Conservation (phyloP, 2,888 invertebrate species). For the Drosophila mimica region DNA sequence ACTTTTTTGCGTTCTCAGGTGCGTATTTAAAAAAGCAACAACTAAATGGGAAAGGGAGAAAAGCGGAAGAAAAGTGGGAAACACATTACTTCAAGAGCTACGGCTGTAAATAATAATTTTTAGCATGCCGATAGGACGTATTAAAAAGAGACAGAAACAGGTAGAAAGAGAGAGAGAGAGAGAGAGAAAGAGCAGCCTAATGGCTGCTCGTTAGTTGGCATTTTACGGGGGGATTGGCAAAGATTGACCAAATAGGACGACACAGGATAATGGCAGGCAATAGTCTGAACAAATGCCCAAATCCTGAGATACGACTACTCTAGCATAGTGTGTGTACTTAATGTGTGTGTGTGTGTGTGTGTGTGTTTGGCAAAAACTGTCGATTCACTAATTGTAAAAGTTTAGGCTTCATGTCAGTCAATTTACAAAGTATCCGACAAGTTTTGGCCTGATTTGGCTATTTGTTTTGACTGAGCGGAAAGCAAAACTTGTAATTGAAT, state of each 20-base stretch:
- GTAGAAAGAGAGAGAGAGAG: neutral
- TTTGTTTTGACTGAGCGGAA: conserved; percentile 52
- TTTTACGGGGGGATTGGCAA: conserved; percentile 32
- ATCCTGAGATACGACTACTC: conserved; percentile 21
- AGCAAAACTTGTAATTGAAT: conserved; percentile 70
- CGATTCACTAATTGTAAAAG: conserved; percentile 68
- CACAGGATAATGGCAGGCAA: conserved; percentile 38
- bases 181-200: conserved; percentile 35
- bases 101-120: conserved; percentile 44
- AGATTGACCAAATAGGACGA: conserved; percentile 42
- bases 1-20: conserved; percentile 51
- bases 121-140: conserved; percentile 1
- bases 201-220: conserved; percentile 67
- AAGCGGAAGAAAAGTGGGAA: conserved; percentile 14
- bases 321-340: conserved; percentile 17
- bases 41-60: conserved; percentile 28
- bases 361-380: conserved; percentile 14
- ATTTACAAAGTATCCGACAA: conserved; percentile 47
- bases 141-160: neutral
- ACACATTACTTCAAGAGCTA: conserved; percentile 34
- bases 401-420: conserved; percentile 57
- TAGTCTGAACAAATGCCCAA: conserved; percentile 25
- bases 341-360: conserved; percentile 8
- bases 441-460: conserved; percentile 60
- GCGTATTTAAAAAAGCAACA: conserved; percentile 55